Evolutionary conservation across 2,797 vertebrate species (phyloP), one percentile per base, ranked within the genome.

Genomic region (Dallia pectoralis): DNA sequence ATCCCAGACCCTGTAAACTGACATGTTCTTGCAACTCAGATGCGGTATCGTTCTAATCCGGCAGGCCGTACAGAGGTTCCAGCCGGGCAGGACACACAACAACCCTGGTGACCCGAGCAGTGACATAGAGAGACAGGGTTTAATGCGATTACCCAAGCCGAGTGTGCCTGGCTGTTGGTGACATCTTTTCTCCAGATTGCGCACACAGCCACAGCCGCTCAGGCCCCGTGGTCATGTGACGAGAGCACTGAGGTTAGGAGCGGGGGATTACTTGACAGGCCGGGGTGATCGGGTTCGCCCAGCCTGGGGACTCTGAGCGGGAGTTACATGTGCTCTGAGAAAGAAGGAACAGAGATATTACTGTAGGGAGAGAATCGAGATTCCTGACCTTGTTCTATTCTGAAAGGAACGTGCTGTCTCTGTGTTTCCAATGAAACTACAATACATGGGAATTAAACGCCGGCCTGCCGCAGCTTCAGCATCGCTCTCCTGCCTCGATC

Each of bases 61-160:
- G 3, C 49, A 44, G 40, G 40, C 14, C 40, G 69, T 73, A 15
- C 70, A 8, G 71, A 53, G 3, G 75, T 44, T 44, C 9, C 51
- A 1, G 75, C 51, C 64, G 74, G 72, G 66, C 70, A 77, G 76
- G 80, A 80, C 65, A 59, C 69, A 51, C 80, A 74, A 89, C 84
- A 74, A 89, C 84, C 88, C 82, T 49, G 69, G 59, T 91, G 89
- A 90, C 88, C 79, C 74, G 15, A 47, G 15, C 85, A 75, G 82
- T 86, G n/a, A 56, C 49, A 53, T 18, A 80, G 73, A 47, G 84
- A 91, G 86, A 92, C 86, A 91, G 79, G 86, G 82, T 81, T 59
- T 92, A 90, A 92, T 90, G 81, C 88, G 88, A 91, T 93, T 90
- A 93, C 74, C 80, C 3, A 67, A 80, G 82, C 75, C 76, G 85